Conservation (phyloP, 2,113 vertebrate species). For the Callospermophilus lateralis region DNA sequence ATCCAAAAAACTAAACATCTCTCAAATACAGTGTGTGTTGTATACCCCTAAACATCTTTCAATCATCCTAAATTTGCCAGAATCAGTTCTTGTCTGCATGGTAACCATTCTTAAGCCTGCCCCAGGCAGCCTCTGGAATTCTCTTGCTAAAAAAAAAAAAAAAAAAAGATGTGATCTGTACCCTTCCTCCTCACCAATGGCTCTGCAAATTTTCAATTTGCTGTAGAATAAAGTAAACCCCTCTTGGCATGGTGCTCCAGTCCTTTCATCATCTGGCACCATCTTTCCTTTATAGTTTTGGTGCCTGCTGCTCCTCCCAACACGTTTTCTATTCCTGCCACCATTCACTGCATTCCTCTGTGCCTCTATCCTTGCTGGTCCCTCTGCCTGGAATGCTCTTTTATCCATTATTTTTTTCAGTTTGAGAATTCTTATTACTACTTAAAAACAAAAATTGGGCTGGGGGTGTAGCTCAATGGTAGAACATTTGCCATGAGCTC, state of each 20-base stretch:
- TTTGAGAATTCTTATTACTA: constrained; percentile 28
- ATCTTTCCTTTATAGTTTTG: background rate
- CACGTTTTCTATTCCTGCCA: background rate
- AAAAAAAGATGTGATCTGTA: background rate
- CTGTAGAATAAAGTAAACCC: background rate
- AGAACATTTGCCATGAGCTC: background rate
- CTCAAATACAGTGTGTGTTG: background rate
- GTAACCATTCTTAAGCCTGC: background rate
- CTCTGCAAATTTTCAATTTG: background rate
- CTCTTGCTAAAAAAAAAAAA: constrained; percentile 4
- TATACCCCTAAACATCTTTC: background rate
- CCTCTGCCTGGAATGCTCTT: background rate
- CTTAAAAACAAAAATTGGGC: background rate
- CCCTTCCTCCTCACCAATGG: background rate
- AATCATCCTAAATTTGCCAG: background rate
- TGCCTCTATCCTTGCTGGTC: background rate
- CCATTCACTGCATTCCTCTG: background rate
- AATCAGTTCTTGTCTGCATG: background rate
- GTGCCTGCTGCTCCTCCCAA: background rate
- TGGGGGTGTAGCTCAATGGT: background rate
- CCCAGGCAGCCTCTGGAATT: background rate
- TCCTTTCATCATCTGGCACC: background rate
- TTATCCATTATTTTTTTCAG: background rate
- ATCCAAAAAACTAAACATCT: background rate
- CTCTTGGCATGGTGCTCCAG: background rate